Base-by-base conservation (phyloP, 2,888 invertebrate species). In the Limnephilus lunatus region DNA sequence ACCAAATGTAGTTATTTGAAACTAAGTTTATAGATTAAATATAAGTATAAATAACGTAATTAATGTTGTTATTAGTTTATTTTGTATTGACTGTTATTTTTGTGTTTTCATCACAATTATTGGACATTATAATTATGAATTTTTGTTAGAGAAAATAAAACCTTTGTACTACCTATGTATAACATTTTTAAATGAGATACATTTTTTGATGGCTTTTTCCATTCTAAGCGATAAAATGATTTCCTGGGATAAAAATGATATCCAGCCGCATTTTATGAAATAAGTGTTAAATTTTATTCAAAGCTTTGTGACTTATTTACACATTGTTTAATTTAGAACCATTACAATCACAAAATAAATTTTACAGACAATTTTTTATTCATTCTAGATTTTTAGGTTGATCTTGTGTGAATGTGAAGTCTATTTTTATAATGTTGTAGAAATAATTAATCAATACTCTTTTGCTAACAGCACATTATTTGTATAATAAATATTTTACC, bases 1-100 rank as follows among this genome's bases (percentile, higher is more conserved):
- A 81, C n/a, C 81, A 35, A 81, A 39, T 89, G 89, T 89, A 89
- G 89, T 81, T 89, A 89, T 44, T 81, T 48, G 25, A 89, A 81
- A 44, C 68, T 89, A 80, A 32, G 68, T 81, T 31, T 81, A n/a
- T 89, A 80, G 87, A 48, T 53, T 68, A 87, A 87, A 68, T n/a
- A 68, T 68, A 68, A 68, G 68, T 68, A 25, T 68, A n/a, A 68
- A 68, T 68, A 68, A 68, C 7, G 68, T 68, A 68, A 68, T 68
- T 68, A 68, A 68, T 68, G 68, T 68, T 68, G 68, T 68, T 68
- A 68, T 25, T 68, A 1, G 68, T 68, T 68, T 25, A 1, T 68
- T 68, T 25, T 25, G 25, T n/a, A 68, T 68, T 68, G 68, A 68
- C 68, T 68, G 68, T 68, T 68, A 68, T n/a, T 68, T 68, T 19